These are phyloP conservation scores for Ailurus styani DNA, from an alignment of 2,113 vertebrate genomes.

Conservation along the genomic window DNA sequence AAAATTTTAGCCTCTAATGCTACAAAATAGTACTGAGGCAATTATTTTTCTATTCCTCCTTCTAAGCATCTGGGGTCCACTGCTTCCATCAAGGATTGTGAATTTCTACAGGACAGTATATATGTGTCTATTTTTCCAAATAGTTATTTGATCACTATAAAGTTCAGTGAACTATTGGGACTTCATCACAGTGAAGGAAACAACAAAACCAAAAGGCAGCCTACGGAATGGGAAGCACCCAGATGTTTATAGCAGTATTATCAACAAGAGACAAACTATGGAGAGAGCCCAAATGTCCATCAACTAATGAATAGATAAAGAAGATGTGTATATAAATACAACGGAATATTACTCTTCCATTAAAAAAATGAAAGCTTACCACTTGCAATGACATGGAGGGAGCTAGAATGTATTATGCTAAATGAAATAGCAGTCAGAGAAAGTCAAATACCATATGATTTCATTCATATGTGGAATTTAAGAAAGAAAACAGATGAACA, in stretches of 20 bases:
- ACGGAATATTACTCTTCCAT: background rate
- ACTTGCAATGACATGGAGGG: background rate
- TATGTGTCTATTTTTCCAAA: background rate
- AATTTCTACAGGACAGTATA: background rate
- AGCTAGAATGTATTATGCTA: background rate
- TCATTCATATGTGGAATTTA: background rate
- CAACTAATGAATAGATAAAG: background rate
- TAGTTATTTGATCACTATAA: background rate
- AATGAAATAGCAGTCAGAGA: background rate
- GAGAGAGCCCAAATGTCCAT: background rate
- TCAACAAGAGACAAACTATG: background rate
- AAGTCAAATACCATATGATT: background rate
- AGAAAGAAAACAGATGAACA: background rate
- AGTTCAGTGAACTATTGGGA: background rate
- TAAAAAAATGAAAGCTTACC: background rate
- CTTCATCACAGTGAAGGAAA: background rate
- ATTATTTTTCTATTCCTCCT: background rate
- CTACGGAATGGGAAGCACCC: background rate
- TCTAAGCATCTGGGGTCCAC: background rate
- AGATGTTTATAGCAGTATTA: background rate
- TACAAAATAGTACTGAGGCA: background rate
- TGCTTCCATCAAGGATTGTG: background rate
- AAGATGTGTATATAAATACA: background rate
- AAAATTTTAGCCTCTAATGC: background rate
- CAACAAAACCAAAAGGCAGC: background rate